Percentiles rank a stretch among this genome's conserved stretches.
These are phyloP conservation scores for Leucozona laternaria DNA, from an alignment of 2,888 invertebrate species.

Conservation along the genomic window DNA sequence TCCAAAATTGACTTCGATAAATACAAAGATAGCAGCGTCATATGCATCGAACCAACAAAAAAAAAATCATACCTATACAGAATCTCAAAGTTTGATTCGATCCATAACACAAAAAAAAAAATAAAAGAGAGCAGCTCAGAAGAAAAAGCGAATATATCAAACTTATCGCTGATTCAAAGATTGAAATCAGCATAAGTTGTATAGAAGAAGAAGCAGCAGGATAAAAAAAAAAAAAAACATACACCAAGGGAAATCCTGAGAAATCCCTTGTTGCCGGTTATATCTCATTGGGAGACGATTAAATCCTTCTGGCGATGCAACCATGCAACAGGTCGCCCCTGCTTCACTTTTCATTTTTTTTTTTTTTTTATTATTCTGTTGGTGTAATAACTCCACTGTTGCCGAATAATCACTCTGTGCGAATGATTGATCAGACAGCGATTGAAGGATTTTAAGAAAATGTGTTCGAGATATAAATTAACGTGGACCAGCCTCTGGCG, in stretches of 20 bases:
- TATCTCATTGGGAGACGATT: constrained; percentile 51
- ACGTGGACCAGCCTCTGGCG: constrained; percentile 68
- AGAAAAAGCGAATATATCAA: constrained; percentile 70
- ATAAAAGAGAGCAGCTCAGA: constrained; percentile 34
- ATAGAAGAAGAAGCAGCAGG: neutral
- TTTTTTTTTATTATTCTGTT: constrained; percentile 6
- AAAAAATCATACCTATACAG: constrained; percentile 22
- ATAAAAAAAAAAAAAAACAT: constrained; percentile 12
- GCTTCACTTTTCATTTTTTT: constrained; percentile 53
- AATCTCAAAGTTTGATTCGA: constrained; percentile 61
- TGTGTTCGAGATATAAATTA: constrained; percentile 75
- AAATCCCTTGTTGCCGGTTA: constrained; percentile 33
- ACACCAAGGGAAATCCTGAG: constrained; percentile 57
- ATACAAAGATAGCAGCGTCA: constrained; percentile 55
- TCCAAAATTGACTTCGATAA: constrained; percentile 72
- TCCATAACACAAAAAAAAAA: constrained; percentile 17
- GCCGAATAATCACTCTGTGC: constrained; percentile 74
- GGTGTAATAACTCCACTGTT: constrained; percentile 68
- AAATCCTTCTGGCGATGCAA: constrained; percentile 71
- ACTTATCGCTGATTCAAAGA: constrained; percentile 75
- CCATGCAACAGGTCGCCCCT: constrained; percentile 51
- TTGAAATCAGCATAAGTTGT: constrained; percentile 64
- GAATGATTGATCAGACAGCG: constrained; percentile 76
- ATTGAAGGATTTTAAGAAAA: constrained; percentile 75
- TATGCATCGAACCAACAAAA: constrained; percentile 15